Conservation (phyloP, 2,113 vertebrate species). For the Vimba vimba region DNA sequence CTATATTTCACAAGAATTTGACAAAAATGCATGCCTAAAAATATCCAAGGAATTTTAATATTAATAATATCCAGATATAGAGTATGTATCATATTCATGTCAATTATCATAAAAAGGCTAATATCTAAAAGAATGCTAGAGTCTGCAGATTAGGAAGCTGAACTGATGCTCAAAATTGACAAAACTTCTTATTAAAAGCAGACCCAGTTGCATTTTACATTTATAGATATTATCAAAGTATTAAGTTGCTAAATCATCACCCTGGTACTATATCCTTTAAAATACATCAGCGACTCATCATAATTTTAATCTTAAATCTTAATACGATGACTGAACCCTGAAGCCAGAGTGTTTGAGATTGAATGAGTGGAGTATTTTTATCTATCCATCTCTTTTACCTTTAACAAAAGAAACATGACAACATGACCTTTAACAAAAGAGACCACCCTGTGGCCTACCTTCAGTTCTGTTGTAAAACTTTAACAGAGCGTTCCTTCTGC, state of each 20-base stretch:
- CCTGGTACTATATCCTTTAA: not conserved
- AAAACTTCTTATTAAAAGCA: not conserved
- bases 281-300: not conserved
- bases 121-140: not conserved
- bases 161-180: not conserved
- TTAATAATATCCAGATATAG: not conserved
- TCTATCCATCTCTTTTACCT: not conserved
- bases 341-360: not conserved
- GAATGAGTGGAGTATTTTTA: not conserved
- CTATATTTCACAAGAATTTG: not conserved
- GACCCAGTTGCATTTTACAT: not conserved
- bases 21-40: not conserved
- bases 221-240: not conserved
- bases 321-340: not conserved
- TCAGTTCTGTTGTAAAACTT: constrained; percentile 17
- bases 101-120: not conserved
- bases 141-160: too few species aligned
- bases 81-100: too few species aligned
- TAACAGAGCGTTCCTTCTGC: constrained; percentile 20
- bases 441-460: not conserved
- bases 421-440: constrained; percentile 2
- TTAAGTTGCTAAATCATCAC: not conserved
- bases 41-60: not conserved
- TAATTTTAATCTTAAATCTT: not conserved
- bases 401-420: constrained; percentile 11